Evolutionary conservation across 2,113 vertebrate genomes (phyloP).

Genomic region (Dendrocopos noguchii): DNA sequence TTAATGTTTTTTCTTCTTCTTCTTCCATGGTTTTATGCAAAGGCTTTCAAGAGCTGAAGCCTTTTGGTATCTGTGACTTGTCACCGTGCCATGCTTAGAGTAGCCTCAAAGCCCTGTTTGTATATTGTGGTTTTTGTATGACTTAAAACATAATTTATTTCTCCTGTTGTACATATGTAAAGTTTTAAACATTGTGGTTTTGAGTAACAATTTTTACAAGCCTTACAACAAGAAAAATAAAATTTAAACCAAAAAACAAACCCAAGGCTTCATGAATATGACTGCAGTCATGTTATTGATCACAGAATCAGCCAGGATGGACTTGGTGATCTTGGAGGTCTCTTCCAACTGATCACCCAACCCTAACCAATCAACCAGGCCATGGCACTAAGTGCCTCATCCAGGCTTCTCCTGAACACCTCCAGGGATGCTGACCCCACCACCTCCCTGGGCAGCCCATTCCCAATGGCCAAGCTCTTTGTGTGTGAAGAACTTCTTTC

Average conservation of each 20-base stretch:
- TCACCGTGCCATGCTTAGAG: slow-evolving; percentile 35
- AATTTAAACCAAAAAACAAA: slow-evolving; percentile 34
- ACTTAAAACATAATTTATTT: slow-evolving; percentile 79
- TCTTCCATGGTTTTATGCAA: background rate
- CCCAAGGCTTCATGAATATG: background rate
- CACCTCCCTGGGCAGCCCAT: too few species aligned
- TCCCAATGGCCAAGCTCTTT: too few species aligned
- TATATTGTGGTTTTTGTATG: slow-evolving; percentile 76
- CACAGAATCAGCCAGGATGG: too few species aligned
- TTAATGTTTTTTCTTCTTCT: background rate
- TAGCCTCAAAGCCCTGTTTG: slow-evolving; percentile 67
- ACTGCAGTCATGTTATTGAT: background rate
- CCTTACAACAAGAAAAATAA: slow-evolving; percentile 28
- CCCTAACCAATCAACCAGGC: too few species aligned
- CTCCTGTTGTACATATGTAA: slow-evolving; percentile 75
- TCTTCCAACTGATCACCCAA: too few species aligned
- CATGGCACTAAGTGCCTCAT: too few species aligned
- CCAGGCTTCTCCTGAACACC: too few species aligned
- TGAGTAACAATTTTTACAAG: slow-evolving; percentile 61
- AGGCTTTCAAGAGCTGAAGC: slow-evolving; percentile 8
- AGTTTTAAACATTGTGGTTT: background rate
- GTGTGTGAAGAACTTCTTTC: too few species aligned
- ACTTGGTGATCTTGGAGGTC: too few species aligned
- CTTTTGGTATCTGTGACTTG: slow-evolving; percentile 33
- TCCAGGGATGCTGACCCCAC: too few species aligned